Evolutionary conservation across 1,140 invertebrate genomes (phyloP).

Genomic region (Andricus grossulariae): DNA sequence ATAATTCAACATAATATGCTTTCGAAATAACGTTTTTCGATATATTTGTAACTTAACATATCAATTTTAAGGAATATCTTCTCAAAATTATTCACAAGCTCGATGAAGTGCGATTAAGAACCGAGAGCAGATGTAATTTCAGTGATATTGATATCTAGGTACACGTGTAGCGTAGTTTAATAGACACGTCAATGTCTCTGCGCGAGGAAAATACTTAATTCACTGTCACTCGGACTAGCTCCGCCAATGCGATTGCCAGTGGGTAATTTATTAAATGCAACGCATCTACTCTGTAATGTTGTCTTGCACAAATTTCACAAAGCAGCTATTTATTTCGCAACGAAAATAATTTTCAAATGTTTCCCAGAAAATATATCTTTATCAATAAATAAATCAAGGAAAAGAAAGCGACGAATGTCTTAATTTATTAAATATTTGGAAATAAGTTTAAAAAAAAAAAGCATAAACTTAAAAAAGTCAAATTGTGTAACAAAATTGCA

Average conservation of each 20-base stretch:
- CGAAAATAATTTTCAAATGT: neutral
- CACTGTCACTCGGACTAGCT: constrained; percentile 7
- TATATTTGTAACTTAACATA: neutral
- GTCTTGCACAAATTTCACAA: neutral
- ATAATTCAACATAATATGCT: neutral
- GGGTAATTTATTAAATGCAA: constrained; percentile 14
- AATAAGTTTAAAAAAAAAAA: no score
- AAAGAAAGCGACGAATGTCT: no score
- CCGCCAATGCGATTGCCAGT: neutral
- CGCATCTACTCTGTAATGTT: neutral
- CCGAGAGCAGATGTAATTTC: constrained; percentile 25
- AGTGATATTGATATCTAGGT: constrained; percentile 11
- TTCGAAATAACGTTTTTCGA: neutral
- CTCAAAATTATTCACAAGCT: neutral
- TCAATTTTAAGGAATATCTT: neutral
- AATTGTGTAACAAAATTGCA: no score
- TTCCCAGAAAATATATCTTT: no score
- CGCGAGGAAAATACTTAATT: neutral
- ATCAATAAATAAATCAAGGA: no score
- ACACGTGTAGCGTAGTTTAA: constrained; percentile 18
- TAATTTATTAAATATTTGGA: no score
- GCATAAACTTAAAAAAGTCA: no score
- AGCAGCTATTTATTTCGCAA: neutral
- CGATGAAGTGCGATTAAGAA: neutral
- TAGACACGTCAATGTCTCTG: constrained; percentile 16